Evolutionary conservation across 35 echinoderm and acorn worm genomes (phyloP).

Genomic region (Ptychodera flava): DNA sequence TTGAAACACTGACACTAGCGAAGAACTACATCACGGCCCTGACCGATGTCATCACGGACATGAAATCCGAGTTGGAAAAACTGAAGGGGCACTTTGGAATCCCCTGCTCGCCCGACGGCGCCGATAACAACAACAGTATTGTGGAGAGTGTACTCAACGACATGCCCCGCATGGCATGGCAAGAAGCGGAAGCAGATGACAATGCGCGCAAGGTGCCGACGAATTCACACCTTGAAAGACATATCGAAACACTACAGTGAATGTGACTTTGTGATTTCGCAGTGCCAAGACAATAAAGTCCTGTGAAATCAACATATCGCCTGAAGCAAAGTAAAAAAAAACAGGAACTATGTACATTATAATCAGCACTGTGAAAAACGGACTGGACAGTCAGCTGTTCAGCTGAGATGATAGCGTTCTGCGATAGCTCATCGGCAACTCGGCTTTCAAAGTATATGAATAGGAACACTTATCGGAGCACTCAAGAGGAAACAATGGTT

Average conservation of each 20-base stretch:
- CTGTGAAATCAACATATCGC: no score
- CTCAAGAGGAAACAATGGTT: not conserved
- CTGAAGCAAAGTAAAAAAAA: not conserved
- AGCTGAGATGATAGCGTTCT: not conserved
- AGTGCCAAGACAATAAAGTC: no score
- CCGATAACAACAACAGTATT: not conserved
- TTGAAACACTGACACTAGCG: constrained; percentile 87
- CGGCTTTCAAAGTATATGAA: not conserved
- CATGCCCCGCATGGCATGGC: no score
- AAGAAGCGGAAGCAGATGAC: not conserved
- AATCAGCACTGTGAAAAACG: not conserved
- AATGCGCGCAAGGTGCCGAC: not conserved
- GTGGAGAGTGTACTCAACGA: not conserved
- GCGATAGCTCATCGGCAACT: not conserved
- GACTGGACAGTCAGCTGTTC: not conserved
- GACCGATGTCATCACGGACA: constrained; percentile 67
- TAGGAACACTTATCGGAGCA: not conserved
- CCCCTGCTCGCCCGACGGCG: no score
- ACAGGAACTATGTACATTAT: not conserved
- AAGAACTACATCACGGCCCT: constrained; percentile 93
- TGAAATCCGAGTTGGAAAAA: constrained; percentile 85
- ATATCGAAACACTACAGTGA: not conserved
- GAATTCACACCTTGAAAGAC: not conserved
- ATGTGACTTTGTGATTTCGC: not conserved
- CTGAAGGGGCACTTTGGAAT: constrained; percentile 28